Base-by-base conservation (phyloP, 2,888 invertebrate species). In the Ceramica pisi region DNA sequence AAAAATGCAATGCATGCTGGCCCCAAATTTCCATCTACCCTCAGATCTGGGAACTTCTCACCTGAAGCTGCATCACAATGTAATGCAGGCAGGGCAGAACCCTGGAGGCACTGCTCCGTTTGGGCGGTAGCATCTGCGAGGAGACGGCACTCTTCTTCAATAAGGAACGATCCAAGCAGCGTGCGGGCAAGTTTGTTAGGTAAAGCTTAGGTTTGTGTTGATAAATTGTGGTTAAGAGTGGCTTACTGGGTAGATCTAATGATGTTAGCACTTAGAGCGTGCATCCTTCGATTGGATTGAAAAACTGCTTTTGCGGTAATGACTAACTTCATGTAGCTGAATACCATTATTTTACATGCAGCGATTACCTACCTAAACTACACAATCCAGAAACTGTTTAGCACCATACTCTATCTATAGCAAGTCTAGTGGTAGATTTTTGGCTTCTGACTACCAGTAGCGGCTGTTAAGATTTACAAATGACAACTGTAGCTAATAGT, bases 61-160 rank as follows among this genome's bases (percentile, higher is more conserved):
- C 95, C 95, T 96, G 95, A 79, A 96, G 87, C 90, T 95, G 95
- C 92, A 94, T 92, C 83, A 95, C 87, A 83, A 95, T 86, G 90
- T 93, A 95, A 92, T 96, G 95, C 67, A 96, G 92, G 82, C 95
- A 95, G 80, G 95, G 95, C 84, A 96, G 90, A 72, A 95, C 88
- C 79, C 95, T 88, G 76, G 92, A 89, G 63, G 93, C 95, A 82
- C 94, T 92, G 90, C 92, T 96, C 79, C 93, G 86, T 82, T 95
- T 95, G 81, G 95, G 95, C 31, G 95, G 95, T 73, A 95, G 92
- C 93, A 95, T 95, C 92, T 94, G 93, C 79, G 95, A 95, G 82
- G 95, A 95, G 70, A 95, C 93, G 65, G 95, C 95, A 86, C 92
- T 94, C 92, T 95, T 94, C 95, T 94, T 82, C 83, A 82, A 75